phyloP scores from a whole-genome alignment of 2,113 vertebrate species.

The Cygnus buccinator region DNA sequence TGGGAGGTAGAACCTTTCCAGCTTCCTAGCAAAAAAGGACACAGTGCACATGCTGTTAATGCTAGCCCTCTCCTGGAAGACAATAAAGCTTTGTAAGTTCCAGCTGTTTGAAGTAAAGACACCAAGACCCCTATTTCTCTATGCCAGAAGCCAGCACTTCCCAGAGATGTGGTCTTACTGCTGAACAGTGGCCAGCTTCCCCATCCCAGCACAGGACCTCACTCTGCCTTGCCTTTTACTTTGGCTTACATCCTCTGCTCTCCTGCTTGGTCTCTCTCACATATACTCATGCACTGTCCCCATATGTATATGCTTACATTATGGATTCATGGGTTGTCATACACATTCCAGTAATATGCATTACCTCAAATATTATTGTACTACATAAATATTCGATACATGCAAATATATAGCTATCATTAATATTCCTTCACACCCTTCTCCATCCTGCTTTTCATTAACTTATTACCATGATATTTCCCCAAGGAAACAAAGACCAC shows the following conservation, averaged over 20 bases:
- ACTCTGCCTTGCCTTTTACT: neutral
- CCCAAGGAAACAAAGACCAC: neutral
- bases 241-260: neutral
- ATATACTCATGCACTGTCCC: neutral
- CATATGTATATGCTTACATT: neutral
- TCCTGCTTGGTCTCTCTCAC: neutral
- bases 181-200: neutral
- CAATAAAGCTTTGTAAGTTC: neutral
- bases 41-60: neutral
- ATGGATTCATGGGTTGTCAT: neutral
- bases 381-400: slow-evolving; percentile 6
- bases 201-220: neutral
- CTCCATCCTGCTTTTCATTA: slow-evolving; percentile 28
- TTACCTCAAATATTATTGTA: neutral
- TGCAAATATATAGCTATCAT: neutral
- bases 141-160: neutral
- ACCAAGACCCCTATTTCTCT: neutral
- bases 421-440: neutral
- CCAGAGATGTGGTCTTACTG: neutral
- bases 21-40: neutral
- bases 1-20: neutral
- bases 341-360: neutral
- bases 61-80: neutral
- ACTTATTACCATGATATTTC: slow-evolving; percentile 11
- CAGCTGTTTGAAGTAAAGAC: neutral